Percentiles rank a stretch among this genome's conserved stretches.
phyloP scores from a whole-genome alignment of 2,113 vertebrate species.

The Pteruthius melanotis region DNA sequence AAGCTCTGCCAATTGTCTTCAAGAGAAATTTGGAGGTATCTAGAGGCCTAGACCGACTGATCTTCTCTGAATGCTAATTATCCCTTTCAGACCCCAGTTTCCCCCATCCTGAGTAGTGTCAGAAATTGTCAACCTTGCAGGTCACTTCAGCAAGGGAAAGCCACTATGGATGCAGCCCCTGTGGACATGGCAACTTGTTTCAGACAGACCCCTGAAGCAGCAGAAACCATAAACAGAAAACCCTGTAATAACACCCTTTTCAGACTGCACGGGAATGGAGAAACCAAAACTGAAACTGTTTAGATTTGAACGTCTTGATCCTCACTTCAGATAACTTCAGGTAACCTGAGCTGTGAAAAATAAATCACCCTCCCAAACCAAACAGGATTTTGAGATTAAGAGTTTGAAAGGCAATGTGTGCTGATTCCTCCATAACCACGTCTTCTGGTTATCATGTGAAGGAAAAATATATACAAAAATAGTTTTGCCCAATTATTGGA shows the following conservation, averaged over 20 bases:
- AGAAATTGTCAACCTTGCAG: background rate
- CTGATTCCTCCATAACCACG: background rate
- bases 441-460: background rate
- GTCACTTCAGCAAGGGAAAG: background rate
- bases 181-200: background rate
- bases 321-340: background rate
- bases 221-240: background rate
- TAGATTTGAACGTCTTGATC: background rate
- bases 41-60: background rate
- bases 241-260: background rate
- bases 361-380: background rate
- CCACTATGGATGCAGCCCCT: background rate
- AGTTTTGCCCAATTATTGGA: background rate
- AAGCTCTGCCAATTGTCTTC: background rate
- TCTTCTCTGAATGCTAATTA: background rate
- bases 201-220: background rate
- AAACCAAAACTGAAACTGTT: background rate
- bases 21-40: background rate
- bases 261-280: background rate
- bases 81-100: background rate
- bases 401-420: background rate
- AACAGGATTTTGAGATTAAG: background rate
- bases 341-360: background rate
- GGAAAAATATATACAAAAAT: background rate
- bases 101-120: background rate